A percentile compares a stretch with the other conserved stretches of the same genome.
These are phyloP conservation scores for Urocitellus parryii DNA, from an alignment of 2,113 vertebrate genomes.

Conservation along the genomic window DNA sequence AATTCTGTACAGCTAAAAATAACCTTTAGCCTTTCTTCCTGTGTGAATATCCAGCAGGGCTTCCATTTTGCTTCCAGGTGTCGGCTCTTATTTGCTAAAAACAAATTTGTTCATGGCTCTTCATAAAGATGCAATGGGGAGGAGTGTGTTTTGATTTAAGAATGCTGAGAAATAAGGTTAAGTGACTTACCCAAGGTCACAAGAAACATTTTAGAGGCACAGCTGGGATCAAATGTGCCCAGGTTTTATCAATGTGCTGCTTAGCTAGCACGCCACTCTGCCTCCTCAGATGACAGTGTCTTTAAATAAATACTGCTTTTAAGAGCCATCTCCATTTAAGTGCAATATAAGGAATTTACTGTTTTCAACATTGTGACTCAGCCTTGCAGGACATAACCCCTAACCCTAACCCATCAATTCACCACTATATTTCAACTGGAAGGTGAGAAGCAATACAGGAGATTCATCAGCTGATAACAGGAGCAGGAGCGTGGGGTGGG, in stretches of 20 bases:
- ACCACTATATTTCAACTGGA: background rate
- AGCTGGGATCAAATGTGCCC: background rate
- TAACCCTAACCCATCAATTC: background rate
- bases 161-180: slow-evolving; percentile 27
- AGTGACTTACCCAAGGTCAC: slow-evolving; percentile 43
- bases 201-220: slow-evolving; percentile 7
- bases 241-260: background rate
- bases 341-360: background rate
- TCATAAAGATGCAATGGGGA: background rate
- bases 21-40: background rate
- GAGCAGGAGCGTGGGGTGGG: fast-evolving
- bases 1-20: background rate
- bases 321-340: slow-evolving; percentile 23
- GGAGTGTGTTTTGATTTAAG: background rate
- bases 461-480: background rate
- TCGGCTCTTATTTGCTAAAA: slow-evolving; percentile 46
- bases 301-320: slow-evolving; percentile 55
- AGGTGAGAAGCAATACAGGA: background rate
- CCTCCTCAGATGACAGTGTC: background rate
- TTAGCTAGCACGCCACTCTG: background rate
- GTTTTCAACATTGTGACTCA: background rate
- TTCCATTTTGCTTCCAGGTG: background rate
- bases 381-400: background rate
- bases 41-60: background rate
- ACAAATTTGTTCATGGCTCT: slow-evolving; percentile 18